Base-by-base conservation (phyloP, 2,797 vertebrate genomes). In the Acipenser oxyrinchus region DNA sequence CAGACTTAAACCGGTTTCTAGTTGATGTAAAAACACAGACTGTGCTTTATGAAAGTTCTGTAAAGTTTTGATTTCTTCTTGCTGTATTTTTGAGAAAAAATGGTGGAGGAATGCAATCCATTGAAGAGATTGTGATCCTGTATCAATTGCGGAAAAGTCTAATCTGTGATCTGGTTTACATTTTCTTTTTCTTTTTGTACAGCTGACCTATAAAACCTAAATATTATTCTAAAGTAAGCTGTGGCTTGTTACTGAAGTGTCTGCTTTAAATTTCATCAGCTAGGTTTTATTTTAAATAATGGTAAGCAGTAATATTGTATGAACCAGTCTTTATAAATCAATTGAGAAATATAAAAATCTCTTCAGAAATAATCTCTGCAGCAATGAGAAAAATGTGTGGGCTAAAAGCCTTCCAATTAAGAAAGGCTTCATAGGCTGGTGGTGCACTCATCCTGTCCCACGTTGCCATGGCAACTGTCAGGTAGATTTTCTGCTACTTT, bases 321-420 rank as follows among this genome's bases (percentile, higher is more conserved):
- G 86, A 89, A 87, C 83, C 87, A 88, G 89, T 86, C 87, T 90
- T 88, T 87, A 89, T 88, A 88, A 89, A 87, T 91, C 88, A 90
- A 90, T 90, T 86, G 88, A 90, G 77, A 83, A 91, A 91, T 90
- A 89, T 90, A 91, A 91, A 90, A 89, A 90, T 92, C 88, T 91
- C 87, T 90, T 90, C 88, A 87, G 88, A 90, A 90, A 91, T 88
- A 89, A 89, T 82, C 86, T 37, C 37, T 37, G 37, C 37, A 37
- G 37, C 37, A 37, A 37, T 37, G 85, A 90, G 86, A 87, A 89
- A 89, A 89, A 89, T 88, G 85, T 87, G 86, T 86, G 87, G 89
- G 89, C 92, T 93, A 93, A 93, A 94, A 92, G 90, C 90, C 88
- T 90, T 93, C 91, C 91, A 93, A 94, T 93, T 94, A 93, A 93